Percentiles rank a stretch among this genome's conserved stretches.
These are phyloP conservation scores for Tiphia femorata DNA, from an alignment of 2,888 invertebrate genomes.

Conservation along the genomic window DNA sequence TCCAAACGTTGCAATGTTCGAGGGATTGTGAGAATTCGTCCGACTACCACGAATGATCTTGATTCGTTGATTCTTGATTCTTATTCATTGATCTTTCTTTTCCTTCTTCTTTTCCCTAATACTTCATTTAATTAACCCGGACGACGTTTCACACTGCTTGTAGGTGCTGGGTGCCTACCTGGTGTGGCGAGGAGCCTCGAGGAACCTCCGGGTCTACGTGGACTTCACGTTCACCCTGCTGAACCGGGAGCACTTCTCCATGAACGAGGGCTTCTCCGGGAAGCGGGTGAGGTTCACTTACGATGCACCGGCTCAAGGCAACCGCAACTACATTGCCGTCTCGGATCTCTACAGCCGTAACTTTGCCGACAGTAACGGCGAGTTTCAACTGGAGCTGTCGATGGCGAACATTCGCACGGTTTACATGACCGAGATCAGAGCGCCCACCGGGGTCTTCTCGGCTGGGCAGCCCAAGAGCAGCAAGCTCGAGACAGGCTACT, in stretches of 20 bases:
- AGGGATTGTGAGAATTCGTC: too few species aligned
- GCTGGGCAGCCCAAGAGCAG: conserved; percentile 59
- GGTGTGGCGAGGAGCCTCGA: conserved; percentile 82
- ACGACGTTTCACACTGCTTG: neutral
- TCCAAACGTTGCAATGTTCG: too few species aligned
- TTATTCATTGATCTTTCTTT: too few species aligned
- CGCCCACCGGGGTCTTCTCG: conserved; percentile 60
- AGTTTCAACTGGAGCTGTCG: conserved; percentile 83
- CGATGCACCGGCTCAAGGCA: conserved; percentile 80
- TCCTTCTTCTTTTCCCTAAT: too few species aligned
- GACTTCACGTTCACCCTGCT: conserved; percentile 86
- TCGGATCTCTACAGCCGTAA: conserved; percentile 78
- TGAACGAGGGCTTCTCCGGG: conserved; percentile 84
- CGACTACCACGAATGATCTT: too few species aligned
- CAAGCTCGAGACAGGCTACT: conserved; percentile 77
- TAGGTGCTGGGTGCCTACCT: conserved; percentile 80
- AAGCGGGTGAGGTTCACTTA: conserved; percentile 80
- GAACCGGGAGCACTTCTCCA: conserved; percentile 85
- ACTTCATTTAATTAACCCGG: too few species aligned
- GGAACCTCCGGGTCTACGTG: conserved; percentile 81
- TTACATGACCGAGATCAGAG: conserved; percentile 78
- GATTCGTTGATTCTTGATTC: too few species aligned
- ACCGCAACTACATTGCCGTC: conserved; percentile 80
- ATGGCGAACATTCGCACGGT: conserved; percentile 82
- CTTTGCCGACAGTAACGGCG: conserved; percentile 84